Evolutionary conservation across 1,140 invertebrate species (phyloP).

Genomic region (Telenomus remus): DNA sequence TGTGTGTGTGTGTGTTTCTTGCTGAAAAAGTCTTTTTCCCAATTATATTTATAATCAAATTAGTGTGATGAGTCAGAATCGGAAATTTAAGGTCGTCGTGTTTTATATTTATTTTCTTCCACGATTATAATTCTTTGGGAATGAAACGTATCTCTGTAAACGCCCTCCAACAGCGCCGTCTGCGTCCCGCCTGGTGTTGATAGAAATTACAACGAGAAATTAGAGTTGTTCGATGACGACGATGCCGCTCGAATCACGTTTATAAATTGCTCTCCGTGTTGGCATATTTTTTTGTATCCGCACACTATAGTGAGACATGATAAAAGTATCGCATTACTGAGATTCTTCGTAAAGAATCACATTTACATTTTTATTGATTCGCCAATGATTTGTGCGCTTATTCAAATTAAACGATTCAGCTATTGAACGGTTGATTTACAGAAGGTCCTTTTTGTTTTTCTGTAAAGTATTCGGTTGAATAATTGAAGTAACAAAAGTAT

Average conservation of each 20-base stretch:
- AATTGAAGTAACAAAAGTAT: too few species aligned
- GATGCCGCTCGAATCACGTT: not conserved
- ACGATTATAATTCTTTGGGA: slow-evolving; percentile 53
- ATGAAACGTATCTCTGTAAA: slow-evolving; percentile 66
- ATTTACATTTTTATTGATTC: slow-evolving; percentile 41
- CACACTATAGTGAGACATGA: not conserved
- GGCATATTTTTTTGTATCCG: slow-evolving; percentile 8
- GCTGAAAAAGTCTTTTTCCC: too few species aligned
- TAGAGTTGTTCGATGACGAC: slow-evolving; percentile 38
- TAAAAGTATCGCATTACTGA: not conserved
- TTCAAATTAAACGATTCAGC: slow-evolving; percentile 24
- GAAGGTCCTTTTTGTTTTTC: too few species aligned
- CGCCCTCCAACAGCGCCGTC: slow-evolving; percentile 61
- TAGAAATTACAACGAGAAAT: slow-evolving; percentile 55
- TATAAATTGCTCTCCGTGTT: slow-evolving; percentile 15
- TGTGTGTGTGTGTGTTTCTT: too few species aligned
- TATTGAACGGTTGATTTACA: too few species aligned
- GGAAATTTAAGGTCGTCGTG: not conserved
- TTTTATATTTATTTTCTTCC: slow-evolving; percentile 36
- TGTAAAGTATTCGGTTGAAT: too few species aligned
- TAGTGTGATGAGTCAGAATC: not conserved
- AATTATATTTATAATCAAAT: too few species aligned
- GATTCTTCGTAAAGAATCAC: slow-evolving; percentile 19
- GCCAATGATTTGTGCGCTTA: slow-evolving; percentile 16
- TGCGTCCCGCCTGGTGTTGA: slow-evolving; percentile 62